Base-by-base conservation (phyloP, 2,888 invertebrate genomes). In the Oxycera nigricornis region DNA sequence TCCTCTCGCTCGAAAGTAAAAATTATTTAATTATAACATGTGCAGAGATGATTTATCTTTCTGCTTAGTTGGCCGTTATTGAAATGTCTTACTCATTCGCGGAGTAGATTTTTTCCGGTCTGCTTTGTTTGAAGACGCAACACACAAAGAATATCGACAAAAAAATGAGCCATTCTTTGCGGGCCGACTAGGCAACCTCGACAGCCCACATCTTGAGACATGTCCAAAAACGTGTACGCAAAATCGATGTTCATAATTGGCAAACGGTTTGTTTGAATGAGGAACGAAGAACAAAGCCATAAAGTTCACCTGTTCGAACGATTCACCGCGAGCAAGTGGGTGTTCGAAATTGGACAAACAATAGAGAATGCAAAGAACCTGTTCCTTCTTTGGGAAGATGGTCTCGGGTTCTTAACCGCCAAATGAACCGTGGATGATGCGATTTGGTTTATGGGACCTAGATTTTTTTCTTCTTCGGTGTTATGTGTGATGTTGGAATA, bases 241-340 rank as follows among this genome's bases (percentile, higher is more conserved):
- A 11, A 35, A 6, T 35, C 35, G n/a, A n/a, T n/a, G n/a, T n/a
- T n/a, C n/a, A 11, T 46, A 46, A n/a, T n/a, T 46, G 46, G 46
- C 46, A 3, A n/a, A 46, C n/a, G n/a, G 17, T 46, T 17, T 17
- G 46, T 46, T 46, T 46, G n/a, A 46, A 46, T 46, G 46, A 46
- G 17, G 46, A 7, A 14, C 17, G 46, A 3, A 46, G 46, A 46
- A 46, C 46, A 46, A 46, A 46, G 46, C 46, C 46, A 46, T 46
- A 46, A 46, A 46, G 46, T 46, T 46, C 46, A 46, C 46, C 46
- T 46, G 46, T 46, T 46, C 46, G 46, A 17, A 46, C 46, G 46
- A 14, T 14, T 46, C 46, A 11, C n/a, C 46, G 17, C 14, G 6
- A 17, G 17, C 46, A 46, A 46, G 46, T 46, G 46, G 46, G 46